Evolutionary conservation across 2,113 vertebrate genomes (phyloP).

Genomic region (Otus sunia): DNA sequence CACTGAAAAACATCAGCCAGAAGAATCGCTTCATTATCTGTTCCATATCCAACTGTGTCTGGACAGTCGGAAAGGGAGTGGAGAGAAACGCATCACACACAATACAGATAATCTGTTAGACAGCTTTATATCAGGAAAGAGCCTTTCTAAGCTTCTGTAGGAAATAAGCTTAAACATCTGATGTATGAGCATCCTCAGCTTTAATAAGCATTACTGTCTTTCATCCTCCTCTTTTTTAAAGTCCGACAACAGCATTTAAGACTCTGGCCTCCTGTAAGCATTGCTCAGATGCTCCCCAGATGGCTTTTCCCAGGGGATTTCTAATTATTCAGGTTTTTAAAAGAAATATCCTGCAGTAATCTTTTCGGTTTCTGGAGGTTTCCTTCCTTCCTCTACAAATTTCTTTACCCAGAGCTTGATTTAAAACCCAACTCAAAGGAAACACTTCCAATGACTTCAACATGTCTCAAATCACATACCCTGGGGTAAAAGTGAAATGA

Average conservation of each 20-base stretch:
- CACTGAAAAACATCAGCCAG: not conserved
- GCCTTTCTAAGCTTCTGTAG: not conserved
- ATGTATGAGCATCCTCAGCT: not conserved
- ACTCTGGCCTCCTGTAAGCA: not conserved
- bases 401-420: not conserved
- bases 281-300: slow-evolving; percentile 32
- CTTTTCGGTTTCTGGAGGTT: not conserved
- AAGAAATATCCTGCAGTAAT: not conserved
- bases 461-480: not conserved
- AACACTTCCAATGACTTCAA: slow-evolving; percentile 26
- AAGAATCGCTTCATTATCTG: not conserved
- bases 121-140: not conserved
- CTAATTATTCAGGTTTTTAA: not conserved
- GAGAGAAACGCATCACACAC: not conserved
- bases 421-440: slow-evolving; percentile 27
- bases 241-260: not conserved
- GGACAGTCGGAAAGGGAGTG: not conserved
- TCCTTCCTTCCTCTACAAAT: slow-evolving; percentile 30
- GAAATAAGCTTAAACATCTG: not conserved
- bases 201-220: slow-evolving; percentile 32
- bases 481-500: not conserved
- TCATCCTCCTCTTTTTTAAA: not conserved
- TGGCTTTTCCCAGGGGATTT: slow-evolving; percentile 27
- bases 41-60: not conserved
- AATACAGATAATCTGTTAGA: not conserved